These are phyloP conservation scores for Coreius guichenoti DNA, from an alignment of 2,797 vertebrate genomes.

Conservation along the genomic window DNA sequence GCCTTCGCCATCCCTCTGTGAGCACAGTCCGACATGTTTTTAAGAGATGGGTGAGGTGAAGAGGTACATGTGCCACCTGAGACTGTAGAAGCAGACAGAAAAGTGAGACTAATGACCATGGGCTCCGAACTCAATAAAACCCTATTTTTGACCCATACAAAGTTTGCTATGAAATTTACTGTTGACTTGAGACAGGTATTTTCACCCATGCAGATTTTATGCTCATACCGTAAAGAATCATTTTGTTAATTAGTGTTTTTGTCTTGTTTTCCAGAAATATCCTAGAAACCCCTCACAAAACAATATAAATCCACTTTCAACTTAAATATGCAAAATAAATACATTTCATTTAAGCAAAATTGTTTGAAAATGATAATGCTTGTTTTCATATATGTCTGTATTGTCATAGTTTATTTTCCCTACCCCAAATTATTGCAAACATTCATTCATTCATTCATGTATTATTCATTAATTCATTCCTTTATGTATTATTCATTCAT, in stretches of 20 bases:
- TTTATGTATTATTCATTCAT: not conserved
- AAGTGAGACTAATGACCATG: conserved; percentile 58
- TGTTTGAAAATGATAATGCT: not conserved
- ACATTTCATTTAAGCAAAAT: too few species aligned
- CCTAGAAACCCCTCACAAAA: not conserved
- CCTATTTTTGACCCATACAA: conserved; percentile 46
- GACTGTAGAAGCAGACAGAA: conserved; percentile 55
- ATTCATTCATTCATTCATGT: not conserved
- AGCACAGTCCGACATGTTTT: conserved; percentile 58
- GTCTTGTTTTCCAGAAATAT: not conserved
- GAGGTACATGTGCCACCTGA: conserved; percentile 59
- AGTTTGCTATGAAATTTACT: conserved; percentile 33
- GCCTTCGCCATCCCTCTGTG: conserved; percentile 55
- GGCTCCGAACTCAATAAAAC: conserved; percentile 55
- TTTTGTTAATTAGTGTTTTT: not conserved
- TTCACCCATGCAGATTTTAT: not conserved
- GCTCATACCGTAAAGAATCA: not conserved
- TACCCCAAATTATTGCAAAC: not conserved
- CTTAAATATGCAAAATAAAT: too few species aligned
- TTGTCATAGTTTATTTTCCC: not conserved
- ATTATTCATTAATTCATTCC: not conserved
- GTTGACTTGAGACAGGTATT: conserved; percentile 13
- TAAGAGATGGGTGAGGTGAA: conserved; percentile 52
- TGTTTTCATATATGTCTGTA: not conserved
- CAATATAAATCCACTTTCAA: not conserved